Base-by-base conservation (phyloP, 2,113 vertebrate genomes). In the Capra hircus region DNA sequence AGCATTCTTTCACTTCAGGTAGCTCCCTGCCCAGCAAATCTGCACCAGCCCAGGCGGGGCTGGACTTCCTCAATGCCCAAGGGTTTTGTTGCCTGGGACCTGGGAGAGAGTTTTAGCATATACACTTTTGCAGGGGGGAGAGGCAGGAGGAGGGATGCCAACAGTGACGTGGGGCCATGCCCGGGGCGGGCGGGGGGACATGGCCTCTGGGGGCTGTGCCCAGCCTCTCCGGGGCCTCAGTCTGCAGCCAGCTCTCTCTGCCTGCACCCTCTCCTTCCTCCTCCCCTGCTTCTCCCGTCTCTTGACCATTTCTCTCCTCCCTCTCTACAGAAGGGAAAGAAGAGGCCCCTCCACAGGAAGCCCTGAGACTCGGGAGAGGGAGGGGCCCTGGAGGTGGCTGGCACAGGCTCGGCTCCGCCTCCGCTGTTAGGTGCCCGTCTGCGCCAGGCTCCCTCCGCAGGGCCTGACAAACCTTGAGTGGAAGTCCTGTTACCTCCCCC, bases 101-200 rank as follows among this genome's bases (percentile, higher is more conserved):
- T 8, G 21, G 36, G 40, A 52, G 4, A 7, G 2, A n/a, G 36
- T 13, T 16, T 25, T 10, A 4, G 57, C 16, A 7, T 13, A 10
- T 30, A 48, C 27, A 5, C 43, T 53, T 43, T 14, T 21, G 43
- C 16, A 11, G 9, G 5, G 45, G 21, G 27, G 30, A 8, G 52
- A 25, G 28, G 77, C 7, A 25, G 40, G 81, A 40, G 7, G 74
- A 19, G 11, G 4, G 27, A 10, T 10, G 48, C 45, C 50, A 10
- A 82, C 13, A 4, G 12, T 36, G 87, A 33, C 40, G 84, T 21
- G 60, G 77, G 53, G 48, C 33, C 53, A 5, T 0, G 12, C 52
- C 64, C 0, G 8, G 9, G 64, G 33, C 1, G 4, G 64, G 64
- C 1, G 2, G 64, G 4, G n/a, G n/a, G 43, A 2, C 23, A 1